These are phyloP conservation scores for Gryon sp. DNA, from an alignment of 1,140 invertebrate genomes.

Conservation along the genomic window DNA sequence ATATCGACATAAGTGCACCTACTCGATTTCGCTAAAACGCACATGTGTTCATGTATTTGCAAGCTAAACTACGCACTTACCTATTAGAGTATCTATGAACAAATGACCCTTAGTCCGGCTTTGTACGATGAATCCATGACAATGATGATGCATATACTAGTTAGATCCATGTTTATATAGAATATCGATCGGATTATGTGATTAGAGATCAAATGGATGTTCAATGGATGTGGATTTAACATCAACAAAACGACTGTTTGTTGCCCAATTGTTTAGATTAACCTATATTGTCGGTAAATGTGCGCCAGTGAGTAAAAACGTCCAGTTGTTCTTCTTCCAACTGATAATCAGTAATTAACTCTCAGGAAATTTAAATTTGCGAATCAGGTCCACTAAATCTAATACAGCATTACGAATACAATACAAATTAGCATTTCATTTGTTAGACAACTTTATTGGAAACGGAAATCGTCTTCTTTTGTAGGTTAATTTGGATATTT, in stretches of 20 bases:
- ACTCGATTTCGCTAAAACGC: constrained; percentile 44
- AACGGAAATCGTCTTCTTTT: no score
- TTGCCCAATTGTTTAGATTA: constrained; percentile 6
- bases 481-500: no score
- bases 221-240: constrained; percentile 15
- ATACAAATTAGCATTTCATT: no score
- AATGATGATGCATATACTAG: constrained; percentile 43
- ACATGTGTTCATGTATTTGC: constrained; percentile 34
- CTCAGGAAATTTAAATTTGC: no score
- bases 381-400: no score
- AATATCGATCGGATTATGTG: constrained; percentile 34
- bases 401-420: no score
- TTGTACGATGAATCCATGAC: constrained; percentile 42
- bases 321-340: no score
- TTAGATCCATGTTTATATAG: constrained; percentile 17
- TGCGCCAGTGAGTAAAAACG: not conserved
- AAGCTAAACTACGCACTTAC: constrained; percentile 31
- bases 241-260: constrained; percentile 20
- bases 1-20: constrained; percentile 48
- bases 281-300: constrained; percentile 2
- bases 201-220: constrained; percentile 39
- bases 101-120: constrained; percentile 69
- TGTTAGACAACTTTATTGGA: no score
- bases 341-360: no score
- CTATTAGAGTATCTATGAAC: constrained; percentile 53